A percentile compares a stretch with the other conserved stretches of the same genome.
phyloP scores from a whole-genome alignment of 2,113 vertebrate species.

The Tachuris rubrigastra region DNA sequence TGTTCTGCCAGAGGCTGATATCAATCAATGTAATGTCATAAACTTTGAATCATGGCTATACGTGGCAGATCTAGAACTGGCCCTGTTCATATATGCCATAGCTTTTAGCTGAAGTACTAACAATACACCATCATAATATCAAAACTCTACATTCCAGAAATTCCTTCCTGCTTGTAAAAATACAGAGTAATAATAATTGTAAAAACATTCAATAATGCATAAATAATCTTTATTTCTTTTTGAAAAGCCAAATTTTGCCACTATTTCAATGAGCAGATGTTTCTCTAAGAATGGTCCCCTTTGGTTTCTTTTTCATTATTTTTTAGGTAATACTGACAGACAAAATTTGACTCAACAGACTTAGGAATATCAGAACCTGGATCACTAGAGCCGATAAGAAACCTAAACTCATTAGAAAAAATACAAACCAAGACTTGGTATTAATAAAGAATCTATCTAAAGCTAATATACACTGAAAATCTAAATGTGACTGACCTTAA shows the following conservation, averaged over 20 bases:
- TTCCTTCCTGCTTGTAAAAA: background rate
- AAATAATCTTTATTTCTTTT: background rate
- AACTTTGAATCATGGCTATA: background rate
- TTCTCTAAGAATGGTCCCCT: background rate
- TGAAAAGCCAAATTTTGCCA: background rate
- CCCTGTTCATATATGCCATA: background rate
- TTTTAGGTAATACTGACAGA: background rate
- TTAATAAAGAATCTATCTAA: background rate
- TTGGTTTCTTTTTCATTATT: background rate
- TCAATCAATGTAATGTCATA: background rate
- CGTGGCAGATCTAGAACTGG: background rate
- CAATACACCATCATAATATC: background rate
- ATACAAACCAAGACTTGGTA: background rate
- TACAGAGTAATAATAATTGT: rapidly evolving
- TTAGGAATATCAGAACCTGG: background rate
- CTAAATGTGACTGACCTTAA: background rate
- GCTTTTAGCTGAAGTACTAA: background rate
- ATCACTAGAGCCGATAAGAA: background rate
- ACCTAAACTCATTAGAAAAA: background rate
- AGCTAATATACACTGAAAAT: background rate
- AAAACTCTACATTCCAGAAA: background rate
- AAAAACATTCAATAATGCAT: background rate
- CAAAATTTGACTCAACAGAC: background rate
- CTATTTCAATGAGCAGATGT: background rate
- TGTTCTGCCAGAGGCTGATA: background rate